Evolutionary conservation across 2,888 invertebrate genomes (phyloP).

Genomic region (Andrena praecox): DNA sequence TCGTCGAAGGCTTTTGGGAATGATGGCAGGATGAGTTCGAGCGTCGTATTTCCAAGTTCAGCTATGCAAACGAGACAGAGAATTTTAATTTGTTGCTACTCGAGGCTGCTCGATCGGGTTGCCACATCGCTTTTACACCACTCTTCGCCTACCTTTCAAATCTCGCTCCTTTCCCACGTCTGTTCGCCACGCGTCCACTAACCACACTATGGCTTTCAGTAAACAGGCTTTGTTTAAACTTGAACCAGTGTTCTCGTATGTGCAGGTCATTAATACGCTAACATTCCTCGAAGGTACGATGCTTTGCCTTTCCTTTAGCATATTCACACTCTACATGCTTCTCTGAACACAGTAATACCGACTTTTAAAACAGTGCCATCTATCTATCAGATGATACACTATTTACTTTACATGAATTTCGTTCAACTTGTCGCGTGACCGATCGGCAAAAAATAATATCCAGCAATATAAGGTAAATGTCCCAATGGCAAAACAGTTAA

Average conservation of each 20-base stretch:
- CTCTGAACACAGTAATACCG: neutral
- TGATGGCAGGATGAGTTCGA: conserved; percentile 1
- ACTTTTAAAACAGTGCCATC: too few species aligned
- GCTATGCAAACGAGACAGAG: conserved; percentile 4
- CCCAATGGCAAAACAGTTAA: too few species aligned
- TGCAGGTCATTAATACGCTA: neutral
- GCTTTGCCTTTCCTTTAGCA: neutral
- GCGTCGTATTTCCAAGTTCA: conserved; percentile 25
- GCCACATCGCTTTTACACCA: conserved; percentile 32
- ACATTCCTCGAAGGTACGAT: neutral
- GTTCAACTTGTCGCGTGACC: too few species aligned
- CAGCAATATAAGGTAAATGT: too few species aligned
- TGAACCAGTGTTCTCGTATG: conserved; percentile 20
- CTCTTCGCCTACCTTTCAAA: conserved; percentile 39
- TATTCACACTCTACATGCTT: neutral
- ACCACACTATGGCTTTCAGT: conserved; percentile 34
- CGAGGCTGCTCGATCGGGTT: conserved; percentile 21
- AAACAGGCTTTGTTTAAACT: conserved; percentile 17
- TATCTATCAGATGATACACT: too few species aligned
- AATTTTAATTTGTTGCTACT: conserved; percentile 40
- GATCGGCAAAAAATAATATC: too few species aligned
- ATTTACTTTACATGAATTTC: too few species aligned
- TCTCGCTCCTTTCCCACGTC: conserved; percentile 63
- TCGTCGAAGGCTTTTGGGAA: conserved; percentile 24
- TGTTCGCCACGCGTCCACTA: conserved; percentile 43